Base-by-base conservation (phyloP, 2,797 vertebrate genomes). In the Ptychobarbus kaznakovi region DNA sequence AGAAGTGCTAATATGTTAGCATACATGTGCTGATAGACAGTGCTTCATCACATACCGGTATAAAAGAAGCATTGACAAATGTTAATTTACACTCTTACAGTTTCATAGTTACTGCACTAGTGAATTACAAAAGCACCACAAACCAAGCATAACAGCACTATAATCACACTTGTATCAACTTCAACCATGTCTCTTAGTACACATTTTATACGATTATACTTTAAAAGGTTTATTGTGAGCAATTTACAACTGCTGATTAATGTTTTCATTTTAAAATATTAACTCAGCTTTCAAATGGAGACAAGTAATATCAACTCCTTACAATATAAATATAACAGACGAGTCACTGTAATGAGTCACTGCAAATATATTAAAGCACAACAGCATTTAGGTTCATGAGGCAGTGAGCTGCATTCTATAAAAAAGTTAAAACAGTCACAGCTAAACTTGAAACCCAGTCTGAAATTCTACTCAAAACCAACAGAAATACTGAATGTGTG, bases 301-400 rank as follows among this genome's bases (percentile, higher is more conserved):
- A 82, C 32, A 11, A 25, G 44, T 81, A 70, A 56, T 72, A 82
- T 51, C 22, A 42, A 51, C 10, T 32, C 15, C 35, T 56, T 42
- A 77, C 63, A 69, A 68, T 68, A 83, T n/a, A 46, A 18, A 63
- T 40, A 76, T 18, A 46, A 53, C 70, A 65, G 70, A 74, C 5
- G 32, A 56, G 58, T 79, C 76, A 63, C 40, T 40, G 32, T 42
- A 38, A 32, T 18, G 63, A 69, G 16, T 46, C 65, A 70, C 70
- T 81, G 51, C 58, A 73, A 82, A 25, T 75, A 68, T 75, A 66
- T 65, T 82, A 69, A 73, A 65, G 15, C 70, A 81, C 73, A 73
- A 88, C 78, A 83, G 86, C 74, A 81, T 81, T 81, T 87, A 74
- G 78, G 73, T 84, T 84, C 53, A 87, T 32, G 42, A 86, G 88